Percentiles rank a stretch among this genome's conserved stretches.
Conservation (phyloP, 2,113 vertebrate species). For the Sorex araneus region DNA sequence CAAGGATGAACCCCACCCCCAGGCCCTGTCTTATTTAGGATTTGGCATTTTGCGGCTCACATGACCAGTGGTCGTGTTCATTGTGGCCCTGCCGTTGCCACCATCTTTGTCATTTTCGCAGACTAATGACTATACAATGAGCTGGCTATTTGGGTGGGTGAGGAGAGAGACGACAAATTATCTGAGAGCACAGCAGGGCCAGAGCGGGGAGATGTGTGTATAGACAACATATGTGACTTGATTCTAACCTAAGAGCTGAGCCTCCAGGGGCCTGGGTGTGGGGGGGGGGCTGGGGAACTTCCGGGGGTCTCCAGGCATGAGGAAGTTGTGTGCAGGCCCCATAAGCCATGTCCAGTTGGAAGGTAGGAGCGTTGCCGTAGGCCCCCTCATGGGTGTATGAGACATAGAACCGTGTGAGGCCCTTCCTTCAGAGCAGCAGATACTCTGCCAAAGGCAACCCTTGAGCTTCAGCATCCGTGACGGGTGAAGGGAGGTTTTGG, state of each 20-base stretch:
- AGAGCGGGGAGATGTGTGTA: too few species aligned
- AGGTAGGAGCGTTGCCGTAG: too few species aligned
- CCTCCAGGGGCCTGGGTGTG: not conserved
- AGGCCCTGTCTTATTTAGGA: not conserved
- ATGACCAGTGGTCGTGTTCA: not conserved
- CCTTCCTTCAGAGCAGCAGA: too few species aligned
- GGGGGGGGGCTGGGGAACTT: too few species aligned
- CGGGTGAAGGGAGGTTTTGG: too few species aligned
- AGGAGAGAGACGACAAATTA: too few species aligned
- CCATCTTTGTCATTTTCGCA: not conserved
- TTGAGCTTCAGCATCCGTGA: too few species aligned
- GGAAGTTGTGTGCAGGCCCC: too few species aligned
- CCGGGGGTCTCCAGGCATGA: not conserved
- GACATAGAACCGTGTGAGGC: too few species aligned
- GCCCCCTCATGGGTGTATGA: too few species aligned
- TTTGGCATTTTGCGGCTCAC: not conserved
- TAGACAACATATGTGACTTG: not conserved
- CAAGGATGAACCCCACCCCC: rapidly evolving
- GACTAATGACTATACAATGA: not conserved
- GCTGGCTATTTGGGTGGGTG: not conserved
- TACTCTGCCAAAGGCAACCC: too few species aligned
- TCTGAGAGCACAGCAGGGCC: not conserved
- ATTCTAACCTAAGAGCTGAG: not conserved
- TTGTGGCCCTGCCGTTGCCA: not conserved
- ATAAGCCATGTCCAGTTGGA: too few species aligned